Evolutionary conservation across 2,888 invertebrate species (phyloP), one percentile per base, ranked within the genome.

Genomic region (Apodemia duryi): DNA sequence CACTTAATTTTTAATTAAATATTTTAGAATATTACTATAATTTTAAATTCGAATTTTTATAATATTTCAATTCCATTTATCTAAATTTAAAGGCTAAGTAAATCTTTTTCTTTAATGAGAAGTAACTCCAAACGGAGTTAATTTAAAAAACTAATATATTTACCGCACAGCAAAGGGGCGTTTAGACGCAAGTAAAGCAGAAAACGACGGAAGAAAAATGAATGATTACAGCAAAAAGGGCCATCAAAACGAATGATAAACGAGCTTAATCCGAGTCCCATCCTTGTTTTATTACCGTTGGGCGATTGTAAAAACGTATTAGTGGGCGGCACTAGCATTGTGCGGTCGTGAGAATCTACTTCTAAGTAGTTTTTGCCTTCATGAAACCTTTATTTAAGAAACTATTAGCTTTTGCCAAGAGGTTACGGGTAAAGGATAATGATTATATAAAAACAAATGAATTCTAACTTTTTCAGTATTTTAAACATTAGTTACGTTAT

Each of bases 191-290:
- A 88, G 83, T 86, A 84, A 86, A 88, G 85, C 83, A 85, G 86
- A 87, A 86, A 86, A 87, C 85, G 86, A 86, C 85, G 85, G 90
- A 89, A 88, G 89, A 90, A 88, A 91, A 91, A 91, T 91, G 91
- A 91, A 90, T 89, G 91, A 91, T 91, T 90, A 89, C 87, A 81
- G 88, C 90, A 91, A 91, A 90, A 91, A 91, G 84, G 88, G 88
- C 89, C 85, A 90, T 91, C 90, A 90, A 85, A 88, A 87, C 87
- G 89, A 88, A 90, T 91, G 91, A 91, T 91, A 88, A 89, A 91
- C 87, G 91, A 90, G 85, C 87, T 88, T 90, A 91, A 91, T 90
- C 88, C 87, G 77, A 81, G 84, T 80, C 83, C 87, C 83, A 86
- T 90, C 89, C 86, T 85, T 88, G 90, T 90, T 91, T 91, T 91